Evolutionary conservation across 2,888 invertebrate genomes (phyloP), one percentile per base, ranked within the genome.

Genomic region (Phalera bucephala): DNA sequence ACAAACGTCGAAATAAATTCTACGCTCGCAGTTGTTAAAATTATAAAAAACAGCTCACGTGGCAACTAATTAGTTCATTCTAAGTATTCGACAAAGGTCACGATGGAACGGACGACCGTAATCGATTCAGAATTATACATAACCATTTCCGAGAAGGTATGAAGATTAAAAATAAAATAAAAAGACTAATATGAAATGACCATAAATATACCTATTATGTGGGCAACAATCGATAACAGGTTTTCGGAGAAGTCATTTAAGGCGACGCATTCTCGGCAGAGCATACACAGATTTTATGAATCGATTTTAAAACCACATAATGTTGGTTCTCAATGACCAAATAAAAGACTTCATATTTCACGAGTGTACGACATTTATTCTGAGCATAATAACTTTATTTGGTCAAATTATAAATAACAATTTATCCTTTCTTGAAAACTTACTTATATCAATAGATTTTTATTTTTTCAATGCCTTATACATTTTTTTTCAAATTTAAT

Each of bases 71-170:
- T 48, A 48, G 40, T 44, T 23, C 32, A 38, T 46, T 46, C 37
- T 50, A 55, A 52, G 55, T 48, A 54, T 63, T 64, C 57, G 52
- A 51, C 58, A 63, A 52, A 60, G 59, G 47, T 50, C 52, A 27
- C 3, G 14, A 27, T 27, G 14, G 14, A 27, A 13, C 14, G 27
- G 27, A 14, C 27, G 50, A 45, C 39, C 45, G 45, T 66, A 72
- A 72, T 76, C 59, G 66, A 65, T 66, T 64, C 57, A 44, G 58
- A 68, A 65, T 65, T 45, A 65, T 58, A 46, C 33, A 32, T 47
- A 36, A 44, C 34, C 33, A 36, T 27, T 77, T 74, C 79, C 53
- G 43, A 70, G 79, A 80, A 80, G 52, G 54, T 61, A 51, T 45
- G 49, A 62, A 70, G 60, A 63, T 66, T 71, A 64, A 52, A 49